A percentile compares a stretch with the other conserved stretches of the same genome.
phyloP scores from a whole-genome alignment of 2,797 vertebrate genomes.

The Gymnopithys bicolor region DNA sequence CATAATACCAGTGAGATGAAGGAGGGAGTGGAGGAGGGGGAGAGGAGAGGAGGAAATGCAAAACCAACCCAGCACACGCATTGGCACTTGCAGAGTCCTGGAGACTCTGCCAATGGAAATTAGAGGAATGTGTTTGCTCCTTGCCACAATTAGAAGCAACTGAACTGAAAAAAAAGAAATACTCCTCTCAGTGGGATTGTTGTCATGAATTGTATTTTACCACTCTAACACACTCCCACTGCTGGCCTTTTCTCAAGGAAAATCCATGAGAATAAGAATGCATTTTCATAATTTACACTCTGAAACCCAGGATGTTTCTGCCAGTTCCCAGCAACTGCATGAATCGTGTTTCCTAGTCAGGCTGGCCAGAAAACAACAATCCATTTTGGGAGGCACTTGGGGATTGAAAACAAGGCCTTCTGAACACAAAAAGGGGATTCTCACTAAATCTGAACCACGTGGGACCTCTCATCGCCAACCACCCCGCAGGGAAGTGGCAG shows the following conservation, averaged over 20 bases:
- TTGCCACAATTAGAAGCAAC: slow-evolving; percentile 64
- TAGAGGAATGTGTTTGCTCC: slow-evolving; percentile 61
- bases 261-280: background rate
- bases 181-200: slow-evolving; percentile 21
- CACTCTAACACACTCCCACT: slow-evolving; percentile 2
- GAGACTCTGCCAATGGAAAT: slow-evolving; percentile 65
- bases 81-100: slow-evolving; percentile 18
- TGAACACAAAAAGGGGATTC: background rate
- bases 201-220: slow-evolving; percentile 60
- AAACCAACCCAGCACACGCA: slow-evolving; percentile 11
- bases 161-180: background rate
- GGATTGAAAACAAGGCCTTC: slow-evolving; percentile 45
- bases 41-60: background rate
- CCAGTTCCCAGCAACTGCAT: slow-evolving; percentile 52
- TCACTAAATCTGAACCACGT: slow-evolving; percentile 20
- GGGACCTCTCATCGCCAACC: background rate
- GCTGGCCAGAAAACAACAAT: slow-evolving; percentile 57
- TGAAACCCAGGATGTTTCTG: background rate
- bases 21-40: slow-evolving; percentile 1
- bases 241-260: slow-evolving; percentile 7
- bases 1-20: slow-evolving; percentile 21
- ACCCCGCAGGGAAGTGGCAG: background rate
- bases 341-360: background rate
- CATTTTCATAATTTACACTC: slow-evolving; percentile 20
- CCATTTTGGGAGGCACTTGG: background rate